A percentile compares a stretch with the other conserved stretches of the same genome.
phyloP scores from a whole-genome alignment of 2,888 invertebrate genomes.

The Stenurella melanura region DNA sequence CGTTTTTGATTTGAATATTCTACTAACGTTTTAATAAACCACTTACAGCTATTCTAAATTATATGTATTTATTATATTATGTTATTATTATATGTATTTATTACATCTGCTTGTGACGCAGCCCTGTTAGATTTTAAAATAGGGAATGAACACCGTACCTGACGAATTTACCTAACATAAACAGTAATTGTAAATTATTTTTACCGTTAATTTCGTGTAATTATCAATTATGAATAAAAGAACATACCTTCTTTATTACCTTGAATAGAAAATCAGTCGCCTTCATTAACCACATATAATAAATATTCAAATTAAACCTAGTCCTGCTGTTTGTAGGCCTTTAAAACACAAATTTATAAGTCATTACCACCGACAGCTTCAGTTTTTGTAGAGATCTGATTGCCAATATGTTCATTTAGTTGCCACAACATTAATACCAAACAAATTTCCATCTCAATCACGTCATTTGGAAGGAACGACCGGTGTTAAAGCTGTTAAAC shows the following conservation, averaged over 20 bases:
- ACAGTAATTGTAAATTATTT: neutral
- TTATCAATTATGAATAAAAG: neutral
- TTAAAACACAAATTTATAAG: conserved; percentile 37
- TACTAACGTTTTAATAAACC: neutral
- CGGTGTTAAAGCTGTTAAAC: neutral
- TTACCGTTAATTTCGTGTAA: neutral
- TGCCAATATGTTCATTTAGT: conserved; percentile 10
- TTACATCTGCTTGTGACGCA: neutral
- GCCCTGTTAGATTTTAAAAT: neutral
- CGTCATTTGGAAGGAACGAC: neutral
- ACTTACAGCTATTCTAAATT: neutral
- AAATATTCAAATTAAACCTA: conserved; percentile 33
- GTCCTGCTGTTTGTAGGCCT: conserved; percentile 23
- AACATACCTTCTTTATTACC: conserved; percentile 9
- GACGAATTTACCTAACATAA: neutral
- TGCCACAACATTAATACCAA: conserved; percentile 12
- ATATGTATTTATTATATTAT: neutral
- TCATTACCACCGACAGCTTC: conserved; percentile 19
- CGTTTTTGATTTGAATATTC: conserved; percentile 2
- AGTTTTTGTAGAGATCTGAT: conserved; percentile 14
- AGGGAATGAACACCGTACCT: neutral
- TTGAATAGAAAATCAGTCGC: conserved; percentile 20
- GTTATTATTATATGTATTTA: too few species aligned
- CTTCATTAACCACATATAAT: conserved; percentile 5
- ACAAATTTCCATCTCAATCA: conserved; percentile 29